Percentiles rank a stretch among this genome's conserved stretches.
phyloP scores from a whole-genome alignment of 30 jellyfish, hydroid and myxozoan genomes.

The Turritopsis dohrnii region DNA sequence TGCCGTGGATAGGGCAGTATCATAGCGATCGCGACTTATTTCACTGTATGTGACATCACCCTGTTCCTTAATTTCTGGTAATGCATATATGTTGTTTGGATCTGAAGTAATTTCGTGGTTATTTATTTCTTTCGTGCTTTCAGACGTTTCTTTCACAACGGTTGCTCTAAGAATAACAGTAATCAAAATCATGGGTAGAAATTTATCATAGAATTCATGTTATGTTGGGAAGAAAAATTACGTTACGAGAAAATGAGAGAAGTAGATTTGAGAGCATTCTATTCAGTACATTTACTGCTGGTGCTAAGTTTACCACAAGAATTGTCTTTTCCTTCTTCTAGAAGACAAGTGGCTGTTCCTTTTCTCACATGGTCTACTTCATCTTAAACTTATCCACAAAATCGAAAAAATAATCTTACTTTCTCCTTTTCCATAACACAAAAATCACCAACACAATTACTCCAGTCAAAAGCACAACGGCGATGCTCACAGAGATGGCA shows the following conservation, averaged over 20 bases:
- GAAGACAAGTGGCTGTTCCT: neutral
- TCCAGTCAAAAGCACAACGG: neutral
- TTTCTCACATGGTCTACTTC: neutral
- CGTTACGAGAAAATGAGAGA: no score
- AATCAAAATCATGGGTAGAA: no score
- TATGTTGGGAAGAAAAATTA: no score
- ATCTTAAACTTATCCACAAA: neutral
- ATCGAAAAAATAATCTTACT: neutral
- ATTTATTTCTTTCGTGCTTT: neutral
- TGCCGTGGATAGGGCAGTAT: neutral
- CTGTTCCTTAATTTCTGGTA: neutral
- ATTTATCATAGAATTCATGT: no score
- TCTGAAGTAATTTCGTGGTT: neutral
- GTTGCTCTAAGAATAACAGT: neutral
- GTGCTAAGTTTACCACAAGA: no score
- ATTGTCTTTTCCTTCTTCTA: neutral
- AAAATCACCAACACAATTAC: neutral
- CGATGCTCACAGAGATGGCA: neutral
- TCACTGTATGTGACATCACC: neutral
- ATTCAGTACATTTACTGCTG: no score
- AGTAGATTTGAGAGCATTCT: no score
- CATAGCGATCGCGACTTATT: neutral
- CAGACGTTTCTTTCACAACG: neutral
- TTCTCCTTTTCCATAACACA: neutral
- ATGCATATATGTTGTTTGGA: neutral